Percentiles rank a stretch among this genome's conserved stretches.
Evolutionary conservation across 1,140 invertebrate genomes (phyloP).

Genomic region (Lasioglossum baleicum): DNA sequence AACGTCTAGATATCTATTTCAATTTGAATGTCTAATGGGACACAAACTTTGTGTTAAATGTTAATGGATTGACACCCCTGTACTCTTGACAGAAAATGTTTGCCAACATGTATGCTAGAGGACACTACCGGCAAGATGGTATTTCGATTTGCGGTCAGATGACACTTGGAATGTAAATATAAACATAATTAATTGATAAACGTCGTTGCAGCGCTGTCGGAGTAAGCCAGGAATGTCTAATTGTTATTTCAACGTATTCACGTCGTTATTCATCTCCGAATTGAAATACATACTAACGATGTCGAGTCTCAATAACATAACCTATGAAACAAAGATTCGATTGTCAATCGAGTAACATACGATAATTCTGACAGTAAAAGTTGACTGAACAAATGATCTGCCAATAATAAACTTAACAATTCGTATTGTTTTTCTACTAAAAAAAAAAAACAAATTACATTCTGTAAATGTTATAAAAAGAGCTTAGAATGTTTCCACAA

Average conservation of each 20-base stretch:
- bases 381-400: not conserved
- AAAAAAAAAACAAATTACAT: not conserved
- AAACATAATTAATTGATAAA: not conserved
- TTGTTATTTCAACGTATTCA: not conserved
- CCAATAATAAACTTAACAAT: not conserved
- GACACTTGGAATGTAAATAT: conserved; percentile 1
- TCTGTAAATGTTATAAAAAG: too few relatives aligned
- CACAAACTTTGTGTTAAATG: not conserved
- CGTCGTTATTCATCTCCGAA: not conserved
- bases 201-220: not conserved
- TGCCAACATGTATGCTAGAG: not conserved
- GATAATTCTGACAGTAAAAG: not conserved
- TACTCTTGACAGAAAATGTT: not conserved
- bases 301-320: not conserved
- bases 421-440: not conserved
- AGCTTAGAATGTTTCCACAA: too few relatives aligned
- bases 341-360: not conserved
- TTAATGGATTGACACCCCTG: not conserved
- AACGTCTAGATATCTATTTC: too few relatives aligned
- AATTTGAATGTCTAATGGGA: too few relatives aligned
- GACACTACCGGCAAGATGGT: not conserved
- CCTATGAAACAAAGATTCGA: not conserved
- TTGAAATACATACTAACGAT: not conserved
- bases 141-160: not conserved
- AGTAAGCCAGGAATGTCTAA: not conserved